Evolutionary conservation across 2,797 vertebrate species (phyloP).

Genomic region (Neosilurus mollespiculum): DNA sequence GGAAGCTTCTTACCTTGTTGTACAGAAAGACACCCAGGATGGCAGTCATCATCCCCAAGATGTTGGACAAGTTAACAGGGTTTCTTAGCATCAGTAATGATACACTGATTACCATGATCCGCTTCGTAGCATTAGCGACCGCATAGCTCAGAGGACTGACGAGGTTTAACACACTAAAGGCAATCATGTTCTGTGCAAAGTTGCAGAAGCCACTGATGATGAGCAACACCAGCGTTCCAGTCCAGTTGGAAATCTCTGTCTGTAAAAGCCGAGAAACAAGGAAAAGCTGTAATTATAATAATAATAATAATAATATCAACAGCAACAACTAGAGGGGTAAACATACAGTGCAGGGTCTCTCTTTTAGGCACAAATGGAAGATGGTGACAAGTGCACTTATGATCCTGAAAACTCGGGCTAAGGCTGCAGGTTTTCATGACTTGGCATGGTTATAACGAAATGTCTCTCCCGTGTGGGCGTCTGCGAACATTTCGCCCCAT

Average conservation of each 20-base stretch:
- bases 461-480: too few species aligned
- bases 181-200: slow-evolving; percentile 97
- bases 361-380: too few species aligned
- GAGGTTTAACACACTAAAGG: slow-evolving; percentile 96
- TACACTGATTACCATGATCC: slow-evolving; percentile 97
- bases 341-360: too few species aligned
- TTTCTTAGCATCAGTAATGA: slow-evolving; percentile 95
- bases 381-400: too few species aligned
- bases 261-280: slow-evolving; percentile 52
- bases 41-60: slow-evolving; percentile 96
- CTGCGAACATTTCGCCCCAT: too few species aligned
- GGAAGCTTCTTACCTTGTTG: slow-evolving; percentile 82
- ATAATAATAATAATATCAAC: not conserved
- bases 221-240: slow-evolving; percentile 86
- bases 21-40: slow-evolving; percentile 96
- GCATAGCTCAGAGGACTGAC: slow-evolving; percentile 98
- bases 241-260: slow-evolving; percentile 79
- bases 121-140: slow-evolving; percentile 94
- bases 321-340: too few species aligned
- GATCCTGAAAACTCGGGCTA: too few species aligned
- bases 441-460: too few species aligned
- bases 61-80: slow-evolving; percentile 86
- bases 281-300: not conserved
- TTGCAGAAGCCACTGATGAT: slow-evolving; percentile 96
- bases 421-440: too few species aligned